Percentiles rank a stretch among this genome's conserved stretches.
These are phyloP conservation scores for Vanessa tameamea DNA, from an alignment of 1,140 invertebrate species.

Conservation along the genomic window DNA sequence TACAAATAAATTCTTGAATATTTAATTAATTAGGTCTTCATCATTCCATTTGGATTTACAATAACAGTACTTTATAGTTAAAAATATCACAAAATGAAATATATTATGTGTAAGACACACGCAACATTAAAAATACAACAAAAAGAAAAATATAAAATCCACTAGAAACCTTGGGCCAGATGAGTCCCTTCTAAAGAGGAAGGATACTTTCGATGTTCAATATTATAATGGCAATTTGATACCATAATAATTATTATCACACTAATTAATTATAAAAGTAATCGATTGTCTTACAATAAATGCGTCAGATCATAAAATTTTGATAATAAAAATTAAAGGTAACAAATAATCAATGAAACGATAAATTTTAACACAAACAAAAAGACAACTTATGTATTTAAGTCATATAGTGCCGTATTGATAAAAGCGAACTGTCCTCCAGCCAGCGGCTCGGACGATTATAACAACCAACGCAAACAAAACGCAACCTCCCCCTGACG, in stretches of 20 bases:
- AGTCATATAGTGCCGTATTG: slow-evolving; percentile 77
- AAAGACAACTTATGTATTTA: slow-evolving; percentile 77
- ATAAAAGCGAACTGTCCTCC: slow-evolving; percentile 76
- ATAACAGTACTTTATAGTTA: slow-evolving; percentile 81
- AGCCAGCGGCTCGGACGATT: slow-evolving; percentile 43
- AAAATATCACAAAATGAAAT: slow-evolving; percentile 83
- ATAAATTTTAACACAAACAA: slow-evolving; percentile 79
- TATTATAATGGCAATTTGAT: slow-evolving; percentile 79
- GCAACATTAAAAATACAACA: slow-evolving; percentile 81
- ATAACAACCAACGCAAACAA: slow-evolving; percentile 39
- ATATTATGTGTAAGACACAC: slow-evolving; percentile 81
- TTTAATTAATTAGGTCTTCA: slow-evolving; percentile 80
- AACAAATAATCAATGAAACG: slow-evolving; percentile 78
- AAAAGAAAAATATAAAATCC: slow-evolving; percentile 80
- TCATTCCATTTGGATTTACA: slow-evolving; percentile 79
- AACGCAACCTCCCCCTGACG: slow-evolving; percentile 49
- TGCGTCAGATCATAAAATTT: slow-evolving; percentile 81
- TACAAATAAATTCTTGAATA: slow-evolving; percentile 81
- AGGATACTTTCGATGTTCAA: slow-evolving; percentile 82
- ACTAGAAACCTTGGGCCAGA: slow-evolving; percentile 79
- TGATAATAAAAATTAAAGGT: slow-evolving; percentile 76
- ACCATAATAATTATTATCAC: slow-evolving; percentile 79
- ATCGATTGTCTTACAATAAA: slow-evolving; percentile 81
- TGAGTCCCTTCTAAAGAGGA: slow-evolving; percentile 80
- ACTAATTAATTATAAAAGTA: slow-evolving; percentile 81